Base-by-base conservation (phyloP, 2,888 invertebrate species). In the Aelia acuminata region DNA sequence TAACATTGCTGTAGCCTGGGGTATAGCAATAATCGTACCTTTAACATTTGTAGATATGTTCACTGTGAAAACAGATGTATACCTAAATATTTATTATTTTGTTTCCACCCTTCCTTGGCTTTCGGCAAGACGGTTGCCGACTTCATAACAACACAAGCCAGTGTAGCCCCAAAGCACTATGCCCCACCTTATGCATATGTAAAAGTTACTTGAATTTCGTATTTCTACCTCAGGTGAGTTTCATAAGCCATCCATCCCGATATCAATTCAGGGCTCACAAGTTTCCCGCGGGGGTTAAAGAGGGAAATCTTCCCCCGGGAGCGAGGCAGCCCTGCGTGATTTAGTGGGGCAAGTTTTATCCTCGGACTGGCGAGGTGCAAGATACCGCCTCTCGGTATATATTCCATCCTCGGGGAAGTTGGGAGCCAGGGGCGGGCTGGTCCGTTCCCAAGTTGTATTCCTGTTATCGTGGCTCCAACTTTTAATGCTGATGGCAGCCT, bases 251-350 rank as follows among this genome's bases (percentile, higher is more conserved):
- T 80, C 43, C n/a, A 80, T 80, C 80, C n/a, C 43, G 43, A 80
- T 80, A 80, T 80, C 80, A 80, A 80, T 80, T 80, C 80, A 80
- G 80, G 80, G 43, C 43, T 80, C 80, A 80, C 80, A 80, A 80
- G 3, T 80, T 80, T 39, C 43, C 43, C 80, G 43, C 43, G n/a
- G 11, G 43, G 43, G 22, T 47, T 39, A 35, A n/a, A n/a, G 80
- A 43, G 43, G 39, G 80, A 80, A 80, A 80, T 80, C 80, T 80
- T n/a, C 80, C 80, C 43, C n/a, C 13, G 43, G 47, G 43, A 47
- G 80, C 80, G 43, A 43, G 43, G 80, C 80, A 80, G 3, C 80
- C 80, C 80, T 80, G 80, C n/a, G 80, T 80, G 80, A 80, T 80
- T 80, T 80, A 80, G 80, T 80, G 43, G 80, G n/a, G n/a, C 43